Percentiles rank a stretch among this genome's conserved stretches.
Conservation (phyloP, 2,888 invertebrate species). For the Caenorhabditis virilis region DNA sequence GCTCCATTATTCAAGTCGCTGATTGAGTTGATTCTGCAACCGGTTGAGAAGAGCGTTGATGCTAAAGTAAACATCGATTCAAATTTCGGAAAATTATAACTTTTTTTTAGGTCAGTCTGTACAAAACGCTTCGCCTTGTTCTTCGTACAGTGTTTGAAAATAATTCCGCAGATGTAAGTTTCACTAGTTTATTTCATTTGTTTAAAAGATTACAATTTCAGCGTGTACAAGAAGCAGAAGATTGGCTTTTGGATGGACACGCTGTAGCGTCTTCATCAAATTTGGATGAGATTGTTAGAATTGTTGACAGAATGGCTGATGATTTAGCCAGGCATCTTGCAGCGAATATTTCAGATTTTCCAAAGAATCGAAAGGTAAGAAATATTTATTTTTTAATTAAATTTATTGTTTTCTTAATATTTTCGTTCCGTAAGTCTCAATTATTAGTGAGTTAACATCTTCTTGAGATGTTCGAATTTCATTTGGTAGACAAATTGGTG, state of each 20-base stretch:
- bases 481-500: slow-evolving; percentile 9
- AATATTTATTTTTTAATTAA: not conserved
- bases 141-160: slow-evolving; percentile 36
- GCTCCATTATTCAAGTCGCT: slow-evolving; percentile 43
- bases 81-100: slow-evolving; percentile 1
- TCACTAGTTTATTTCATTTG: not conserved
- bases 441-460: slow-evolving; percentile 42
- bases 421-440: slow-evolving; percentile 45
- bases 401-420: not conserved
- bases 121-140: slow-evolving; percentile 37
- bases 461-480: slow-evolving; percentile 26
- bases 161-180: slow-evolving; percentile 18
- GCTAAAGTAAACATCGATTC: slow-evolving; percentile 38
- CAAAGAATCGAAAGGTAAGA: slow-evolving; percentile 32
- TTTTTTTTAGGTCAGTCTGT: slow-evolving; percentile 35
- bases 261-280: slow-evolving; percentile 5
- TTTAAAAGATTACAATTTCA: slow-evolving; percentile 12
- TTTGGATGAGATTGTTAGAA: slow-evolving; percentile 32
- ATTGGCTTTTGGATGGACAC: slow-evolving; percentile 32
- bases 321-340: slow-evolving; percentile 36
- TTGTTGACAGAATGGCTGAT: slow-evolving; percentile 36
- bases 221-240: slow-evolving; percentile 28
- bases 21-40: slow-evolving; percentile 45
- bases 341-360: slow-evolving; percentile 31
- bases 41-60: slow-evolving; percentile 38